phyloP scores from a whole-genome alignment of 2,888 invertebrate genomes.

The Tetheella fluctuosa region DNA sequence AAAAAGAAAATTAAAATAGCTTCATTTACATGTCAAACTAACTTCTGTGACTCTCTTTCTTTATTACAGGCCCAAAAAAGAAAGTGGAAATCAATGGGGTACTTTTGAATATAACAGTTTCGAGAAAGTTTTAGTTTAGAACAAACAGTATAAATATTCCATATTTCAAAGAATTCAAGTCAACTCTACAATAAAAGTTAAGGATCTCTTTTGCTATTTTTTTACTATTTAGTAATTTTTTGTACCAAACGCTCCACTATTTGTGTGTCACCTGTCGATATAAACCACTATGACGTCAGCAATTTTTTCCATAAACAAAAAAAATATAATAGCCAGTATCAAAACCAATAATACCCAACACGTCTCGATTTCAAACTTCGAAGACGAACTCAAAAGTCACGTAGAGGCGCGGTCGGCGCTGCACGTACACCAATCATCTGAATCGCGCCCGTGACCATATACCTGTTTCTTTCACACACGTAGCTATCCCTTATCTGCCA shows the following conservation, averaged over 20 bases:
- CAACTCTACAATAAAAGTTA: background rate
- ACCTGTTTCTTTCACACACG: conserved; percentile 49
- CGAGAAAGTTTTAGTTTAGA: background rate
- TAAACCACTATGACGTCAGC: background rate
- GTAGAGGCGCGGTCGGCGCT: conserved; percentile 74
- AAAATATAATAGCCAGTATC: conserved; percentile 49
- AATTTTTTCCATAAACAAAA: background rate
- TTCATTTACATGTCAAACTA: too few species aligned
- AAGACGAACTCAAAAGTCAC: conserved; percentile 62
- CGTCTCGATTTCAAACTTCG: conserved; percentile 41
- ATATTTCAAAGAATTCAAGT: background rate
- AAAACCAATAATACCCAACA: conserved; percentile 46
- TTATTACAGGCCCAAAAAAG: background rate
- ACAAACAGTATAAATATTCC: background rate
- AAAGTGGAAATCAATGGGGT: too few species aligned
- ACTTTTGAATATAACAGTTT: too few species aligned
- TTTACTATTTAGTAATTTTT: background rate
- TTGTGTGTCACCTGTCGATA: background rate
- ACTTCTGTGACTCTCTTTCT: background rate
- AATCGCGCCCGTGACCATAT: conserved; percentile 76
- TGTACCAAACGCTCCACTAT: background rate
- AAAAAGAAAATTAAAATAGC: too few species aligned
- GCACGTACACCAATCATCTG: conserved; percentile 82
- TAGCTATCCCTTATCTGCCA: conserved; percentile 24
- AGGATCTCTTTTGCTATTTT: background rate